A percentile compares a stretch with the other conserved stretches of the same genome.
phyloP scores from a whole-genome alignment of 1,140 invertebrate genomes.

The Heliothis virescens region DNA sequence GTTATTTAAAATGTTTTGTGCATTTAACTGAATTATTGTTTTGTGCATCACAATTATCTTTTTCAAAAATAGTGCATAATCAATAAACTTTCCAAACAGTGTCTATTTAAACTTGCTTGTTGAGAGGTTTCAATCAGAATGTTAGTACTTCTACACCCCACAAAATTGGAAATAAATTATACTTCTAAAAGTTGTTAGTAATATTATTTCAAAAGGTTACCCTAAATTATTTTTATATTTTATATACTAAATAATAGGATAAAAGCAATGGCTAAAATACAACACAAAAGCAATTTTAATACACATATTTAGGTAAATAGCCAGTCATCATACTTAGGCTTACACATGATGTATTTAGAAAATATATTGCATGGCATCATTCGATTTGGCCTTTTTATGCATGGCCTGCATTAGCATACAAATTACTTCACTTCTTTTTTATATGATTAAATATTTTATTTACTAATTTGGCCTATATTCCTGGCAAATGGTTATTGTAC shows the following conservation, averaged over 20 bases:
- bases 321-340: constrained; percentile 20
- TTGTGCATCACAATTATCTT: too few species aligned
- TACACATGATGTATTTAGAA: not conserved
- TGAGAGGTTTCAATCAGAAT: too few species aligned
- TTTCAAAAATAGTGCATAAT: too few species aligned
- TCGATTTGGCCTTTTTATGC: constrained; percentile 1
- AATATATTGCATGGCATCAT: constrained; percentile 26
- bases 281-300: constrained; percentile 23
- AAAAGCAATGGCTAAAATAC: constrained; percentile 24
- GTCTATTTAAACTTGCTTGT: too few species aligned
- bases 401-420: constrained; percentile 23
- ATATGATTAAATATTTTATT: not conserved
- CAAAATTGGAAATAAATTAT: too few species aligned
- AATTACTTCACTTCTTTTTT: not conserved
- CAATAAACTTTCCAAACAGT: too few species aligned
- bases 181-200: not conserved
- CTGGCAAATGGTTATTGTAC: not conserved
- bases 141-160: too few species aligned
- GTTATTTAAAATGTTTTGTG: too few species aligned
- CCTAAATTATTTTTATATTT: too few species aligned
- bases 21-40: too few species aligned
- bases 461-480: constrained; percentile 21
- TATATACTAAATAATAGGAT: not conserved
- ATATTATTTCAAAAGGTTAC: too few species aligned
- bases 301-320: constrained; percentile 3